Base-by-base conservation (phyloP, 2,888 invertebrate genomes). In the Heliothis peltigera region DNA sequence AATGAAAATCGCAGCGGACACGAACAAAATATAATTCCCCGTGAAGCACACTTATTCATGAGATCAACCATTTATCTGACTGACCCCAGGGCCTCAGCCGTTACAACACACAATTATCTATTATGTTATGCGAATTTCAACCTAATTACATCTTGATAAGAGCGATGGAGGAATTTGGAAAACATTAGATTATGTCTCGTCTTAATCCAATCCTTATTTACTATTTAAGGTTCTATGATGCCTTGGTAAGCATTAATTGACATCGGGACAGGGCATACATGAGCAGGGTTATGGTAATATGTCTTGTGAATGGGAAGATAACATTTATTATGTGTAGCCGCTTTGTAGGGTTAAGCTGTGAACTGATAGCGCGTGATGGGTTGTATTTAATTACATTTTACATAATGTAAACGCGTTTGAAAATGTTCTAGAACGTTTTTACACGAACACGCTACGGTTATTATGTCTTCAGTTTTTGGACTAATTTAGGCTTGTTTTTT, bases 51-150 rank as follows among this genome's bases (percentile, higher is more conserved):
- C 75, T n/a, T 82, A 83, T 83, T 80, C 81, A 84, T 79, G 79
- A 84, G 80, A 84, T 82, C 74, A 82, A 80, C 80, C 79, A 77
- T 81, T 84, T 79, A 78, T 75, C 76, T 79, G 77, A 78, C 76
- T 79, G 77, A 78, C 79, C 79, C 78, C 18, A 2, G 78, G 67
- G 73, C 57, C 54, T 81, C 76, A 65, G 52, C 67, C 59, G 70
- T 56, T 73, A 74, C 79, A 81, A 83, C n/a, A n/a, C n/a, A n/a
- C n/a, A n/a, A 84, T 84, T 81, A 83, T 77, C 18, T 48, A 32
- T 19, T 19, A 22, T 44, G 47, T 25, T 49, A 52, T 6, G 35
- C 58, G 21, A 79, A 22, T 70, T 56, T 58, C 17, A 53, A 64
- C 72, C 56, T 19, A 70, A 68, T 7, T 0, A 0, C 4, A 0